Evolutionary conservation across 2,797 vertebrate genomes (phyloP), one percentile per base, ranked within the genome.

Genomic region (Furcifer pardalis): DNA sequence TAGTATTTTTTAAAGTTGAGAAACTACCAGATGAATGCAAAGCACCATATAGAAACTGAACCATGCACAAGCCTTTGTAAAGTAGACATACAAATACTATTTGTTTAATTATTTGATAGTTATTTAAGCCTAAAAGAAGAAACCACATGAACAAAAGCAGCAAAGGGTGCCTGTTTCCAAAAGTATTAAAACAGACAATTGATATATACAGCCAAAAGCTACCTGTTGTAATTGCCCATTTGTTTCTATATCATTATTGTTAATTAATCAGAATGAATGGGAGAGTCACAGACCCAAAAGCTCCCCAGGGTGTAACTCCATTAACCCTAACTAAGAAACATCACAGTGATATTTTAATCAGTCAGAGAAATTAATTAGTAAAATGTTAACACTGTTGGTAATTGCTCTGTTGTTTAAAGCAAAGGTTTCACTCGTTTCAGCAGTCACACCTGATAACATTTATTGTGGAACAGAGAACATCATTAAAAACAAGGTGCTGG

Each of bases 181-280:
- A 62, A 79, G 72, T 49, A 59, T 66, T 32, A 73, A 49, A 44
- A 19, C 40, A n/a, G 59, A 32, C 77, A 90, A 75, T 37, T 87
- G 9, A 87, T 87, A 83, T 79, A 85, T 77, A 77, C 30, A 80
- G 87, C 79, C 81, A 77, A 87, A 85, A 77, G 87, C 69, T 89
- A 88, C 81, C 15, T 1, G 0, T 40, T 89, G 80, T 86, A 89
- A 89, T 52, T 73, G 12, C 79, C 73, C 75, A 79, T 13, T 25
- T 75, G 42, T 75, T 77, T 56, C 44, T 63, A 49, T 68, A 35
- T 77, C 72, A 65, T 81, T 87, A 84, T 77, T 77, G 63, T 76
- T 87, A 88, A 89, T 90, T 88, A 89, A 19, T 63, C 78, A 73
- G 79, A 87, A 91, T 81, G 25, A 88, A 79, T 71, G 66, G n/a